phyloP scores from a whole-genome alignment of 2,113 vertebrate genomes.

The Pseudonaja textilis region DNA sequence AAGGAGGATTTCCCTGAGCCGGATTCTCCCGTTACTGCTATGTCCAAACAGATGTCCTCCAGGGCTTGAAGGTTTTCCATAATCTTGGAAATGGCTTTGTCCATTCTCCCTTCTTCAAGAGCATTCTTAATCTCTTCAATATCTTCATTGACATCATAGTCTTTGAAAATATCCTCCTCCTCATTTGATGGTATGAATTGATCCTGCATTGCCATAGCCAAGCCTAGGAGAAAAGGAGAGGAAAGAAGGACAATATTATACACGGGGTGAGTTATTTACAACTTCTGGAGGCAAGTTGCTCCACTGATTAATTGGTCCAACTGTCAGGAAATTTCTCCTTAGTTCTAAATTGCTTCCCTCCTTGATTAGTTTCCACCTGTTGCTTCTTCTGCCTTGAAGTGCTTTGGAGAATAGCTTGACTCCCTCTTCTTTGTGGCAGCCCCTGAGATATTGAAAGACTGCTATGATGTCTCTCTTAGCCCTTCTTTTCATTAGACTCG shows the following conservation, averaged over 20 bases:
- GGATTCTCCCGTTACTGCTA: constrained; percentile 71
- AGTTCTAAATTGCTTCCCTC: too few species aligned
- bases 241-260: background rate
- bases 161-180: background rate
- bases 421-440: too few species aligned
- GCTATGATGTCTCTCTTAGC: too few species aligned
- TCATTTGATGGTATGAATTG: fast-evolving
- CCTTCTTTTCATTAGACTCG: too few species aligned
- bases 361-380: too few species aligned
- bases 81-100: background rate
- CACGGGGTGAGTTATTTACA: background rate
- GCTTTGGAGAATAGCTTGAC: too few species aligned
- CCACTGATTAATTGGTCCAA: too few species aligned
- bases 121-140: background rate
- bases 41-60: constrained; percentile 48
- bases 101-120: constrained; percentile 15
- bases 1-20: constrained; percentile 75
- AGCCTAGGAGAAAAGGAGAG: background rate
- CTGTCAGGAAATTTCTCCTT: too few species aligned
- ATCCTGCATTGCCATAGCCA: background rate
- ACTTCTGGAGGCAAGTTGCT: too few species aligned
- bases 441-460: too few species aligned
- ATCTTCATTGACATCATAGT: background rate
- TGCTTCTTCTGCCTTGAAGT: too few species aligned
- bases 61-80: constrained; percentile 11